These are phyloP conservation scores for Trichoplusia ni DNA, from an alignment of 1,140 invertebrate species.

Conservation along the genomic window DNA sequence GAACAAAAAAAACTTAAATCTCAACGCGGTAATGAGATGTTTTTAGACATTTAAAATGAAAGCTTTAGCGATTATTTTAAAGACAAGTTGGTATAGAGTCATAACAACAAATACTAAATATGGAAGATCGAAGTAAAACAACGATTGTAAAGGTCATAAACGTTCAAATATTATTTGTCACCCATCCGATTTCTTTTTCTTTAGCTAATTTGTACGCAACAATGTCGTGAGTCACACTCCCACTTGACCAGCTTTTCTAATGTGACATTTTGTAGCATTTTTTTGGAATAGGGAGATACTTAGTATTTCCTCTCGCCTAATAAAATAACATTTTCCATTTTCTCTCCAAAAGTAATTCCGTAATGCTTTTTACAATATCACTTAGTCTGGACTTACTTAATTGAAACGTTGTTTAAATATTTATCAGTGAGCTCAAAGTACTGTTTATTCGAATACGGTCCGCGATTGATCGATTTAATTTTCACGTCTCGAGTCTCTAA, in stretches of 20 bases:
- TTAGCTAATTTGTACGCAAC: not conserved
- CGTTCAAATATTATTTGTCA: no score
- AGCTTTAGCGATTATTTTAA: not conserved
- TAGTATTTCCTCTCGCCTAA: no score
- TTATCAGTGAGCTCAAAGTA: slow-evolving; percentile 2
- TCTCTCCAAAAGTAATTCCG: not conserved
- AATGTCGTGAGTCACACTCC: not conserved
- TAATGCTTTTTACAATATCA: not conserved
- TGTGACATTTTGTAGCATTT: no score
- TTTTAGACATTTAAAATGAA: not conserved
- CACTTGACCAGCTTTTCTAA: no score
- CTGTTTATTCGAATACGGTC: slow-evolving; percentile 23
- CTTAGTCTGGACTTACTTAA: slow-evolving; percentile 16
- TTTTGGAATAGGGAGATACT: no score
- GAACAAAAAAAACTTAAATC: not conserved
- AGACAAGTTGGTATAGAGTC: no score
- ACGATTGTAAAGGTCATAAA: no score
- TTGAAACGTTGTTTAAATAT: slow-evolving; percentile 15
- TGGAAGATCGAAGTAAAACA: no score
- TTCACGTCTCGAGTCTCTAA: slow-evolving; percentile 44
- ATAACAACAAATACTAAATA: no score
- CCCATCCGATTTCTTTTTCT: no score
- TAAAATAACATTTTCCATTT: not conserved
- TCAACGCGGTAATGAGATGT: no score
- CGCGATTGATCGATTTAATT: slow-evolving; percentile 51